Evolutionary conservation across 2,888 invertebrate genomes (phyloP), one percentile per base, ranked within the genome.

Genomic region (Hermaeophaga mercurialis): DNA sequence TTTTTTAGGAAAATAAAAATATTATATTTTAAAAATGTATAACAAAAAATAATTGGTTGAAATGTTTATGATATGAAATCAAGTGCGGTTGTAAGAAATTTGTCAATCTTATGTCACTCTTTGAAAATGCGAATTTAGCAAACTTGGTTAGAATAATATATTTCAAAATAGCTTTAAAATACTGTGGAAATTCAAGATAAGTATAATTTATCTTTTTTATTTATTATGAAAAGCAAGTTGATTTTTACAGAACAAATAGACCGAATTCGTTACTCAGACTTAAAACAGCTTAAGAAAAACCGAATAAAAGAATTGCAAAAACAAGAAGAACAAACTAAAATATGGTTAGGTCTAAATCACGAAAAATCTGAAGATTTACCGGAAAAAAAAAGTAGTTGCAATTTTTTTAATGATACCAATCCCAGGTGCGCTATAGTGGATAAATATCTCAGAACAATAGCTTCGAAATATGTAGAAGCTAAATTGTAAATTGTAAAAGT

Each of bases 361-460:
- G 96, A 96, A 0, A 87, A 88, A 67, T 97, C 95, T 78, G 82
- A 88, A 0, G 95, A 96, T 75, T 78, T 96, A 5, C 81, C 88
- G 0, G 91, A 93, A 53, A 97, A 98, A 76, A 94, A 94, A 73
- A 93, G 93, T 65, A 97, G 98, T 80, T 98, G 98, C 77, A 87
- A 96, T 75, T 98, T 96, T 79, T 98, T 93, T 79, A 87, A 91
- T 69, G 85, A 86, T 64, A 87, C 87, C 68, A 85, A 93, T 0
- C 88, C 90, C 50, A 85, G 96, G 34, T 95, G 94, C 74, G 87
- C 89, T 74, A 96, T 98, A 62, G 89, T 96, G 0, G 97, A 98
- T 76, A 94, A 91, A 83, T 96, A 97, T 76, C 80, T 98, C 24
- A 87, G 89, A 74, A 79, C 87, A 26, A 78, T 99, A n/a, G 93